Evolutionary conservation across 1,140 invertebrate species (phyloP), one percentile per base, ranked within the genome.

Genomic region (Penaeus japonicus): DNA sequence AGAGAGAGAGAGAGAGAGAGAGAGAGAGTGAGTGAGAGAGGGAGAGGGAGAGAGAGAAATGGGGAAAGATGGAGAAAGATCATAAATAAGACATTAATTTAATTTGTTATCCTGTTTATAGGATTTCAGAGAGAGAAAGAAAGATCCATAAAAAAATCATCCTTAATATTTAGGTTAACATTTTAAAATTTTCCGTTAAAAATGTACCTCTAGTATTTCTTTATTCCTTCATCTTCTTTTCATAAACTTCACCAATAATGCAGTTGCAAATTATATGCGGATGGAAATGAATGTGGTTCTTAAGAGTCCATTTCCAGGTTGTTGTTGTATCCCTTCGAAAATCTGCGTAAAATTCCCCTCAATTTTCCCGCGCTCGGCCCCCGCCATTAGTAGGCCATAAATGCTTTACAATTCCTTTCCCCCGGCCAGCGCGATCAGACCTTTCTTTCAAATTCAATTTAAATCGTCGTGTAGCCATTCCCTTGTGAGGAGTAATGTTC

Each of bases 391-490:
- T 62, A 55, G 30, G 22, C 80, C 86, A 83, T 88, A 88, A 88
- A 88, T 88, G 86, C 83, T 88, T 73, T 83, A 88, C 86, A 88
- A 88, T 88, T 85, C 55, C 86, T 80, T 75, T 73, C 10, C 47
- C 15, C 47, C 47, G 47, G 10, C 47, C 47, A 65, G 86, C 65
- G 47, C 62, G 80, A 83, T 88, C 86, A 82, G 86, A 82, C 80
- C 79, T 82, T 83, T 83, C 54, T 88, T 88, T 88, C 86, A 83
- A 83, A 88, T 88, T 70, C 86, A 88, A 82, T 88, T 88, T 83
- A 88, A 88, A 88, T 88, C 81, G 79, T 62, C 18, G 47, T 79
- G 57, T 83, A 62, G 79, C 86, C 80, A 47, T 59, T 73, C 79
- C 80, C 86, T 83, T 53, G 75, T 32, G 59, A 35, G 73, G 53